Percentiles rank a stretch among this genome's conserved stretches.
phyloP scores from a whole-genome alignment of 1,140 invertebrate species.

The Ceratoteleas bidentatus region DNA sequence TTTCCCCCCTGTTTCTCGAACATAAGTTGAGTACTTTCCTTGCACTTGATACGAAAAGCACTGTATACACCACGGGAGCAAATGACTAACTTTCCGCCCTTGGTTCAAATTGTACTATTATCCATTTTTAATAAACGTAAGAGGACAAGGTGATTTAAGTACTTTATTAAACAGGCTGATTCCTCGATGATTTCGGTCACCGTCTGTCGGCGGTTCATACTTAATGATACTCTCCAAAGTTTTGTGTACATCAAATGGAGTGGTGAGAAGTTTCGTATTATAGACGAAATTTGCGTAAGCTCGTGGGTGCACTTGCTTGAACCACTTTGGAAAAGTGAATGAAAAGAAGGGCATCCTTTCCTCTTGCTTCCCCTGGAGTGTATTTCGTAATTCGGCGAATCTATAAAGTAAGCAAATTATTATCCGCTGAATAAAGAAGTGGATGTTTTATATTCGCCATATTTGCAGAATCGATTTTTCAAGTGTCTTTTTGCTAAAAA shows the following conservation, averaged over 20 bases:
- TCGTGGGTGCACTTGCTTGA: slow-evolving; percentile 83
- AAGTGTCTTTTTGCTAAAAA: no score
- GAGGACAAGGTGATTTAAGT: slow-evolving; percentile 24
- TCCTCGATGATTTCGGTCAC: slow-evolving; percentile 83
- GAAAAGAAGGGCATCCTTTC: slow-evolving; percentile 93
- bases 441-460: no score
- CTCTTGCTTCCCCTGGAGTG: slow-evolving; percentile 93
- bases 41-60: no score
- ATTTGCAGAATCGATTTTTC: no score
- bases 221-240: slow-evolving; percentile 86
- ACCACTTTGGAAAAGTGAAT: slow-evolving; percentile 87
- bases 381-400: slow-evolving; percentile 90
- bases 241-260: slow-evolving; percentile 91
- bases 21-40: no score
- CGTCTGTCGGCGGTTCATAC: slow-evolving; percentile 77
- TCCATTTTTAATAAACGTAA: no score
- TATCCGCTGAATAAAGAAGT: not conserved
- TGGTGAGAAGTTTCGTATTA: slow-evolving; percentile 87
- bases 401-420: slow-evolving; percentile 76
- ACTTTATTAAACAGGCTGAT: slow-evolving; percentile 89
- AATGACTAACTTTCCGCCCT: no score
- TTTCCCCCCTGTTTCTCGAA: no score
- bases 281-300: slow-evolving; percentile 85
- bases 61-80: no score
- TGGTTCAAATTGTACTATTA: no score